Evolutionary conservation across 2,113 vertebrate species (phyloP), one percentile per base, ranked within the genome.

Genomic region (Ochotona curzoniae): DNA sequence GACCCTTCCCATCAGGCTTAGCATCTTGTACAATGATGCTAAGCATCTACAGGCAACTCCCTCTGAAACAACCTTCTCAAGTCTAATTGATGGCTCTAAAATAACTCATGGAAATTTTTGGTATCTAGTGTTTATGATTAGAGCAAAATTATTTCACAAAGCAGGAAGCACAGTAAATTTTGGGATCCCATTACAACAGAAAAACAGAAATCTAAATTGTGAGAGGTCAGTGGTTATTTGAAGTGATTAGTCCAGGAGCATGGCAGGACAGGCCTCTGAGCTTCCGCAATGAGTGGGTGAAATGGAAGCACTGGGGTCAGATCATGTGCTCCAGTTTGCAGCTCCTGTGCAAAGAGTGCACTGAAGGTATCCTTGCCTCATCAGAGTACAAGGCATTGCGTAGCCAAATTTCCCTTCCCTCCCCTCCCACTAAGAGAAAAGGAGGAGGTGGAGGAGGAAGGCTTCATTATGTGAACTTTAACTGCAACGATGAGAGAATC

Each of bases 141-240:
- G 84, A 44, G 60, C 4, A 93, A 25, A 87, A 71, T 86, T 80
- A 80, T 83, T 83, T 66, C 21, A 54, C 80, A 88, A 90, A 54
- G 15, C 10, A 83, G 70, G 44, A 69, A 87, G 23, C 64, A 82
- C 10, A 87, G 6, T 73, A 26, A 79, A 76, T 84, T 80, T 9
- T 13, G 47, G 35, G 17, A 82, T 82, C 47, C 66, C 11, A 13
- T 81, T 69, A 20, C 47, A 32, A 47, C 57, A 83, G 64, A 86
- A 26, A 66, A 8, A 78, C n/a, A 51, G 87, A 90, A 60, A 63
- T 71, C 44, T 2, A 44, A 54, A 54, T 71, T 12, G 7, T 57
- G 54, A 86, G 32, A 26, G 10, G n/a, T 35, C n/a, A 14, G 35
- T 44, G 75, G 57, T 75, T 83, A 51, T 75, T 44, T 90, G 66